Evolutionary conservation across 2,797 vertebrate species (phyloP), one percentile per base, ranked within the genome.

Genomic region (Mormyrus proboscirostris): DNA sequence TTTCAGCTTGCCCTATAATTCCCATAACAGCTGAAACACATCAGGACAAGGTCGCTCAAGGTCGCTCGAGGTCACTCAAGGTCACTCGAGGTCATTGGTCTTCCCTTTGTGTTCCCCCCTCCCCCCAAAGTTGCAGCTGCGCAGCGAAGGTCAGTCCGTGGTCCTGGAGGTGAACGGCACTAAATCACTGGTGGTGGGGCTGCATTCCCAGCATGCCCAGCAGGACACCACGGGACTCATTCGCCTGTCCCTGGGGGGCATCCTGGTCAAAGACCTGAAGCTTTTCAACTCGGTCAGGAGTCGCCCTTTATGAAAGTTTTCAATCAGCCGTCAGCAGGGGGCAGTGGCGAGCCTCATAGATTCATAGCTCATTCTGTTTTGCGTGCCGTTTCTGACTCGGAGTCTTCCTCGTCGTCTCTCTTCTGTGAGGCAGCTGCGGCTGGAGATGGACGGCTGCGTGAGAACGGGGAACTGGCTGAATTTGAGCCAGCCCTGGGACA

Each of bases 391-490:
- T 79, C 38, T 89, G 29, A 76, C 12, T 1, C 2, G 33, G n/a
- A 57, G 7, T 25, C n/a, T 51, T 33, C 50, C 47, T 86, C 22
- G 6, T 44, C 12, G 3, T 62, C 33, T 83, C 2, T 90, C 59
- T 41, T 55, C 87, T 86, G 22, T 3, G 50, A 16, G 22, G 50
- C 33, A 98, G 97, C 92, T 97, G 9, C 86, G 93, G 19, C 93
- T 96, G 0, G 93, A 93, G 87, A 92, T 98, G 95, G 97, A 97
- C 10, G 97, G 92, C 73, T 98, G 97, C 84, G 87, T 98, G 88
- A 91, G 93, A 8, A 19, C 33, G 12, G 96, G 95, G 88, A 91
- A 62, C 85, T 97, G 96, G 96, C 92, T 98, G 10, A 96, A 97
- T 92, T 91, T 94, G 85, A 96, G 91, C 90, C 10, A 59, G 2